Evolutionary conservation across 2,113 vertebrate genomes (phyloP).

Genomic region (Suncus etruscus): DNA sequence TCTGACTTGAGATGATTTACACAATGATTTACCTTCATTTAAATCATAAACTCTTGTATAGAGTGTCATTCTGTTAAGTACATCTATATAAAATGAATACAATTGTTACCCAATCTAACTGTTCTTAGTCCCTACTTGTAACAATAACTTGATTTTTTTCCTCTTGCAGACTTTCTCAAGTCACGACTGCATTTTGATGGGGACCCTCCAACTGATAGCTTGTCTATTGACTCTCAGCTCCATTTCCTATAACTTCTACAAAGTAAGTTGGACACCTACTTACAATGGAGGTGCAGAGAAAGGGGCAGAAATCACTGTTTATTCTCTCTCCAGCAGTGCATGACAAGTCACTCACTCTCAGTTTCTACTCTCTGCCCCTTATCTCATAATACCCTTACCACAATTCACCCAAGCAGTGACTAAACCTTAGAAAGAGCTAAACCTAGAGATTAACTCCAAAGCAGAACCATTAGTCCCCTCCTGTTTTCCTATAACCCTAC

Average conservation of each 20-base stretch:
- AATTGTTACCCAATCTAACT: neutral
- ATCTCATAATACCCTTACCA: neutral
- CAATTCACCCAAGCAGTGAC: neutral
- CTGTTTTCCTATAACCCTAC: too few relatives aligned
- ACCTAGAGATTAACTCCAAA: too few relatives aligned
- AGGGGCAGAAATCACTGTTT: neutral
- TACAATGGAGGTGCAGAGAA: neutral
- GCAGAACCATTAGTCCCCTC: too few relatives aligned
- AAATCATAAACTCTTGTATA: neutral
- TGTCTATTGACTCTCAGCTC: neutral
- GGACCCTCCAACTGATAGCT: neutral
- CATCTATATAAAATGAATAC: neutral
- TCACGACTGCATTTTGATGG: neutral
- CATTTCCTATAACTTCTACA: neutral
- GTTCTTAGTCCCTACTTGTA: neutral
- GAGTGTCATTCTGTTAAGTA: neutral
- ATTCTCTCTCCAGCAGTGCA: neutral
- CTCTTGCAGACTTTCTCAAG: neutral
- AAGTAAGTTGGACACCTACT: neutral
- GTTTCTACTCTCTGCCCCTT: too few relatives aligned
- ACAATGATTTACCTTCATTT: conserved; percentile 2
- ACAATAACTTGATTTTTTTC: neutral
- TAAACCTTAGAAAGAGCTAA: neutral
- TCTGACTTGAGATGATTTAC: too few relatives aligned
- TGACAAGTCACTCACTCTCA: neutral